Evolutionary conservation across 1,140 invertebrate species (phyloP).

Genomic region (Scaptomyza graminum): DNA sequence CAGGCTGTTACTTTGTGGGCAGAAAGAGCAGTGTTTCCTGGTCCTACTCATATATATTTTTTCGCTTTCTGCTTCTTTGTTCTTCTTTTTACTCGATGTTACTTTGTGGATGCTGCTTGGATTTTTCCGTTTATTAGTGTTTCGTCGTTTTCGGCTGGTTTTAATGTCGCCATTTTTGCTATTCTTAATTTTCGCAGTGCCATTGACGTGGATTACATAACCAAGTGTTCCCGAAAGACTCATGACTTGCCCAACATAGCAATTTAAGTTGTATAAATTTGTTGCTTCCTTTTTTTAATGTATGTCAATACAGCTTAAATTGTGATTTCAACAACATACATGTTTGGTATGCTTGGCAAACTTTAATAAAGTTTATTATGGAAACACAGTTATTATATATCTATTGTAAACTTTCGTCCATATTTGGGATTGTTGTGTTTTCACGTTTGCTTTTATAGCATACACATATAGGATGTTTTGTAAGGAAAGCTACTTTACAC

Average conservation of each 20-base stretch:
- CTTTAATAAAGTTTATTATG: not conserved
- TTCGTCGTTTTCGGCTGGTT: constrained; percentile 20
- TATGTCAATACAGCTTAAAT: constrained; percentile 23
- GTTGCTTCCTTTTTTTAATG: constrained; percentile 30
- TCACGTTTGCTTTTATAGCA: not conserved
- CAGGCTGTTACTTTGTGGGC: constrained; percentile 38
- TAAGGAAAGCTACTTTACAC: not conserved
- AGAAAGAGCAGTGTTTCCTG: constrained; percentile 15
- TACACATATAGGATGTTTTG: not conserved
- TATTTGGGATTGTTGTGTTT: constrained; percentile 13
- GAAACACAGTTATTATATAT: not conserved
- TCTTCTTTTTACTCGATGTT: constrained; percentile 3
- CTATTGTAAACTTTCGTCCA: constrained; percentile 12
- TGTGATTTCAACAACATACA: constrained; percentile 26
- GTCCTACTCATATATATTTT: constrained; percentile 8
- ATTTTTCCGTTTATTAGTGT: constrained; percentile 35
- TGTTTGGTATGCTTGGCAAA: not conserved
- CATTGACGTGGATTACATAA: constrained; percentile 41
- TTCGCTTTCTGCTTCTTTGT: not conserved
- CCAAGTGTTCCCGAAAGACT: constrained; percentile 33
- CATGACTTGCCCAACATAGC: not conserved
- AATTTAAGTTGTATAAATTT: constrained; percentile 15
- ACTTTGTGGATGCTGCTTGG: constrained; percentile 6
- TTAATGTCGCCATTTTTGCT: constrained; percentile 33
- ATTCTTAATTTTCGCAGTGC: constrained; percentile 45